Evolutionary conservation across 2,797 vertebrate genomes (phyloP).

Genomic region (Gymnodraco acuticeps): DNA sequence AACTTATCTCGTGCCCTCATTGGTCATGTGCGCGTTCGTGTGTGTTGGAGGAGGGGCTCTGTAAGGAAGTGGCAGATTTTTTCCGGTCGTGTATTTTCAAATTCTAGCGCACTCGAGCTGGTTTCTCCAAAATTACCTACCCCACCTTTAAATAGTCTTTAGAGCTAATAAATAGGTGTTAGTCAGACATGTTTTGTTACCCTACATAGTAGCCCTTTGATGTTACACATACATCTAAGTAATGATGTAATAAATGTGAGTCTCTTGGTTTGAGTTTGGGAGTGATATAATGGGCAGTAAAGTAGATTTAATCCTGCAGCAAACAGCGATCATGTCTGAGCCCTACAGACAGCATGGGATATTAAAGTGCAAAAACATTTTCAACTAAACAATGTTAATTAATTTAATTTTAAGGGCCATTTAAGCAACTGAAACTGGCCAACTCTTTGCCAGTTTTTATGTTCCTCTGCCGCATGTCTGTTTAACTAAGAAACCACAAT

Average conservation of each 20-base stretch:
- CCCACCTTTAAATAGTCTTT: not conserved
- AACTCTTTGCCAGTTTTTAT: not conserved
- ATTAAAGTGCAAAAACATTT: slow-evolving; percentile 3
- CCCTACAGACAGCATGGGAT: not conserved
- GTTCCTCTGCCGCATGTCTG: no score
- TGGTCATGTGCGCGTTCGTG: no score
- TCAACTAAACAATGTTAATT: not conserved
- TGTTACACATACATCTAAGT: slow-evolving; percentile 1
- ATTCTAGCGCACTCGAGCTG: no score
- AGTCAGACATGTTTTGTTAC: not conserved
- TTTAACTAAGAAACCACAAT: not conserved
- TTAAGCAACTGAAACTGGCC: not conserved
- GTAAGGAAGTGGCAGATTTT: no score
- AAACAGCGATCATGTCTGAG: not conserved
- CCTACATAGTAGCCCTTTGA: not conserved
- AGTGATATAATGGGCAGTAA: not conserved
- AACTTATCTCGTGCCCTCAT: no score
- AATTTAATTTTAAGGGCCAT: not conserved
- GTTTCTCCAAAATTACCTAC: no score
- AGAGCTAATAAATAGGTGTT: not conserved
- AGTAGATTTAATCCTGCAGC: slow-evolving; percentile 15
- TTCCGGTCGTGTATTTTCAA: no score
- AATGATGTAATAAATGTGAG: slow-evolving; percentile 15
- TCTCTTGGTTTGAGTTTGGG: not conserved
- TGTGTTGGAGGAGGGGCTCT: no score